Evolutionary conservation across 2,113 vertebrate genomes (phyloP).

Genomic region (Cyanistes caeruleus): DNA sequence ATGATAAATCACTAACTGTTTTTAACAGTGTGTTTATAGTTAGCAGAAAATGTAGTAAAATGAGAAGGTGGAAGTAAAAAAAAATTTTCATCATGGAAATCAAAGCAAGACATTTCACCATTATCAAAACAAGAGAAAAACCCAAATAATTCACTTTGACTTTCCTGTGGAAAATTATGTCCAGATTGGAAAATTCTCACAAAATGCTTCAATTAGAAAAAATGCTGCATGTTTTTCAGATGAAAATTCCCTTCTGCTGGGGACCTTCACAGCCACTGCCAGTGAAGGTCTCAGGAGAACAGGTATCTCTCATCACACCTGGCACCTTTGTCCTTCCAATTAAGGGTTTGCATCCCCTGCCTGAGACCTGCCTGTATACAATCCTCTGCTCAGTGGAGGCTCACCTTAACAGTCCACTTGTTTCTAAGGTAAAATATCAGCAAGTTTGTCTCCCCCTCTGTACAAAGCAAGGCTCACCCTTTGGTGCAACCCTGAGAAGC

Average conservation of each 20-base stretch:
- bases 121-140: slow-evolving; percentile 16
- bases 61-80: background rate
- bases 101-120: slow-evolving; percentile 13
- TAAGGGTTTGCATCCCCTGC: background rate
- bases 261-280: background rate
- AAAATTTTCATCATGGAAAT: background rate
- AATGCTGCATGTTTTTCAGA: background rate
- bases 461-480: background rate
- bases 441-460: background rate
- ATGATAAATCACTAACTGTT: background rate
- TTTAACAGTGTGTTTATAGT: background rate
- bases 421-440: background rate
- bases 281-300: background rate
- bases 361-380: background rate
- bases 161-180: background rate
- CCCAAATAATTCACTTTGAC: background rate
- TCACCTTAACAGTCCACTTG: background rate
- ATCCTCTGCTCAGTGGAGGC: background rate
- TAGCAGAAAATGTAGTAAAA: background rate
- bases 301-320: background rate
- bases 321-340: background rate
- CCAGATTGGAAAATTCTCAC: background rate
- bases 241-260: background rate
- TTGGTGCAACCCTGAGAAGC: background rate
- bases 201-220: background rate